A percentile compares a stretch with the other conserved stretches of the same genome.
phyloP scores from a whole-genome alignment of 2,113 vertebrate genomes.

The Nannospalax galili region DNA sequence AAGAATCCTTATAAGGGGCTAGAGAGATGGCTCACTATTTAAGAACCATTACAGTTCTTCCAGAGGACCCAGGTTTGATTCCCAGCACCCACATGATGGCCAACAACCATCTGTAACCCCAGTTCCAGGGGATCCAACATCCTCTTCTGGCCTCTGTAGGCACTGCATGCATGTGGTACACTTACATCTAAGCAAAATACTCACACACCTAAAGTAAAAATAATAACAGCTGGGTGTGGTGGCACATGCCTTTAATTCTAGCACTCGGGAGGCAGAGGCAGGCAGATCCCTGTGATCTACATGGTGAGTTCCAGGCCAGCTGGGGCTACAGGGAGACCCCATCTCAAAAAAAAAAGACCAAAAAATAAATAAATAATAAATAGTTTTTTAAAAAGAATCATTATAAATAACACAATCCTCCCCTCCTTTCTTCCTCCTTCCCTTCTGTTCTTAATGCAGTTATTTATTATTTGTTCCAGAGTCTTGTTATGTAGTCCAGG shows the following conservation, averaged over 20 bases:
- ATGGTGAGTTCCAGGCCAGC: neutral
- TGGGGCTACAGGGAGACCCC: neutral
- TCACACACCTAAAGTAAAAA: too few relatives aligned
- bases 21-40: too few relatives aligned
- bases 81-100: too few relatives aligned
- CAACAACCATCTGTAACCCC: too few relatives aligned
- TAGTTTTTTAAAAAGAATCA: too few relatives aligned
- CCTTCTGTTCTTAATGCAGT: neutral
- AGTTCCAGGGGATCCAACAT: too few relatives aligned
- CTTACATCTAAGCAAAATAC: too few relatives aligned
- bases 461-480: neutral
- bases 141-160: too few relatives aligned
- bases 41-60: too few relatives aligned
- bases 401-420: neutral
- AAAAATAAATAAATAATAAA: neutral
- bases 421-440: neutral
- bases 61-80: too few relatives aligned
- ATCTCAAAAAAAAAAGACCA: neutral
- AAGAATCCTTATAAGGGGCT: too few relatives aligned
- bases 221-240: fast-evolving
- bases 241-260: neutral
- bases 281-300: neutral
- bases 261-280: neutral
- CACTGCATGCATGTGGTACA: neutral
- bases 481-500: neutral